Conservation (phyloP, 2,113 vertebrate species). For the Zosterops lateralis region DNA sequence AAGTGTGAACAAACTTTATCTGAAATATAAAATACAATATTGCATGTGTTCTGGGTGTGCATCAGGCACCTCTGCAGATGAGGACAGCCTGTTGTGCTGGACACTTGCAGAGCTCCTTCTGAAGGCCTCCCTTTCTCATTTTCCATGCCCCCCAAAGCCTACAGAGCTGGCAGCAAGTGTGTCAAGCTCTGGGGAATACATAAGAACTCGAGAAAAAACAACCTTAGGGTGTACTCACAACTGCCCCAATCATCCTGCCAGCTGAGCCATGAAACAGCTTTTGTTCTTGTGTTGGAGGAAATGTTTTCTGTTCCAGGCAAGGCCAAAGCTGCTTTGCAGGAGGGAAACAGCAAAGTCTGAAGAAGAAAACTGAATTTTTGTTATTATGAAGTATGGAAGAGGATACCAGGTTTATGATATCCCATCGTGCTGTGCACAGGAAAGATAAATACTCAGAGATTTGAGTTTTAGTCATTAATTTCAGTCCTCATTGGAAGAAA, state of each 20-base stretch:
- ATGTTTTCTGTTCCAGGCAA: conserved; percentile 20
- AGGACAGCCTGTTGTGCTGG: not conserved
- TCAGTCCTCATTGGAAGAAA: not conserved
- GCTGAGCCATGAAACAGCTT: conserved; percentile 43
- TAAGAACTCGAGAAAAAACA: conserved; percentile 2
- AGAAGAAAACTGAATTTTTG: not conserved
- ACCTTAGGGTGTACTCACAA: conserved; percentile 18
- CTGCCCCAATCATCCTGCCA: conserved; percentile 23
- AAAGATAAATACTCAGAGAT: not conserved
- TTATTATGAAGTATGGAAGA: not conserved
- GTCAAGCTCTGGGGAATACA: not conserved
- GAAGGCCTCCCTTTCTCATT: not conserved
- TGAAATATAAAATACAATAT: not conserved
- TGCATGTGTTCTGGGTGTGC: not conserved
- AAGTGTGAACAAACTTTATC: fast-evolving
- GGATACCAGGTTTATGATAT: not conserved
- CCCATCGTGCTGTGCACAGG: not conserved
- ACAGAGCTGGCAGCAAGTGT: not conserved
- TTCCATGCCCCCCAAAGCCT: not conserved
- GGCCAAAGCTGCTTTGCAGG: conserved; percentile 37
- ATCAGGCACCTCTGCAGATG: not conserved
- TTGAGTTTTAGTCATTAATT: not conserved
- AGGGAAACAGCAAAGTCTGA: not conserved
- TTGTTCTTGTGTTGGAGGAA: conserved; percentile 28
- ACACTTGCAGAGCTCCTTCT: not conserved